Base-by-base conservation (phyloP, 1,140 invertebrate genomes). In the Contarinia nasturtii region DNA sequence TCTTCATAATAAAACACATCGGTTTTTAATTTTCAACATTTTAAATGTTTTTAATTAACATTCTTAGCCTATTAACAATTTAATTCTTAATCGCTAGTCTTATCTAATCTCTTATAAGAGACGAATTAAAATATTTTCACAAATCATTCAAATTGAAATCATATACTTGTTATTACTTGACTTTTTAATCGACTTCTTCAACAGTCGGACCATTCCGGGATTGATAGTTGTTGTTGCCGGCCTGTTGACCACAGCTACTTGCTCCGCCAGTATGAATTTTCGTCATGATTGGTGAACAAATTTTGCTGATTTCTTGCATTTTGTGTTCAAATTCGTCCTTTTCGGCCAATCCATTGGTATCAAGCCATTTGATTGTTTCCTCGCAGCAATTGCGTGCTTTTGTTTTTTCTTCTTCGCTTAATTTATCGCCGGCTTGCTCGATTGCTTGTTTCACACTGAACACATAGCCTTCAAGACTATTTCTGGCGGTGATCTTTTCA, bases 401-500 rank as follows among this genome's bases (percentile, higher is more conserved):
- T 1, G 44, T 12, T 46, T 51, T 53, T 33, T 58, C 56, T 7
- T 38, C 7, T 27, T 57, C 34, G 2, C 47, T 57, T 20, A 66
- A 41, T 47, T 58, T 59, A 8, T 45, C 48, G 1, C 56, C 60
- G 17, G 50, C 33, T 2, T 63, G 57, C 18, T 64, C 5, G 69
- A 69, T 54, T 55, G 73, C 77, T 64, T 75, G 70, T 63, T 88
- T 88, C 57, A 82, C 83, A 51, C 71, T 80, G 72, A 76, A 90
- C 20, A 83, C 68, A 59, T 91, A 92, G 19, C 73, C 70, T 62
- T 93, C 89, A n/a, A 92, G 67, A 48, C 73, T 69, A 59, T 93
- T 93, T 52, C 84, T 80, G 2, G 77, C 67, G 46, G 71, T 59
- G 11, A 92, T 76, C 44, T 74, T 70, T 46, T 78, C 70, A 44